phyloP scores from a whole-genome alignment of 1,140 invertebrate species.

The Glossosoma conforme region DNA sequence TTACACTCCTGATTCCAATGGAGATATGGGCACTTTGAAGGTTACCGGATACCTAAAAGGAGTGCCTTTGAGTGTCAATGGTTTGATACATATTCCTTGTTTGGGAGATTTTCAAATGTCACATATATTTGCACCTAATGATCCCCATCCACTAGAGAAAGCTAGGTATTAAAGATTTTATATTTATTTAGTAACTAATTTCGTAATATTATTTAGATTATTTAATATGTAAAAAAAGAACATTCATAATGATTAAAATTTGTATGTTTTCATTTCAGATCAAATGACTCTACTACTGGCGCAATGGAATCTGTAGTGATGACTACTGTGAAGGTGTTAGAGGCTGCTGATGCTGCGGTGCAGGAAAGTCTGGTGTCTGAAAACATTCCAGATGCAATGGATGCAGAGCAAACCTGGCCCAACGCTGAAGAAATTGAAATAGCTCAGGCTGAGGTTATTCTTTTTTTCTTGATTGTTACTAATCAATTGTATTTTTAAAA shows the following conservation, averaged over 20 bases:
- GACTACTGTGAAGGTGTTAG: slow-evolving; percentile 54
- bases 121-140: slow-evolving; percentile 67
- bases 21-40: slow-evolving; percentile 67
- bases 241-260: no score
- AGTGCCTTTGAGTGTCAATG: slow-evolving; percentile 76
- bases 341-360: slow-evolving; percentile 60
- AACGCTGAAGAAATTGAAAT: slow-evolving; percentile 83
- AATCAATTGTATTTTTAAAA: no score
- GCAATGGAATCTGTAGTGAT: not conserved
- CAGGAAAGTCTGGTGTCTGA: slow-evolving; percentile 76
- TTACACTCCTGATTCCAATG: slow-evolving; percentile 56
- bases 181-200: not conserved
- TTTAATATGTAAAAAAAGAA: no score
- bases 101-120: slow-evolving; percentile 89
- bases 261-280: not conserved
- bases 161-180: no score
- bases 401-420: slow-evolving; percentile 95
- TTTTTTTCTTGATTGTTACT: no score
- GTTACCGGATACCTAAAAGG: slow-evolving; percentile 83
- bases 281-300: not conserved
- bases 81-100: slow-evolving; percentile 83
- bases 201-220: no score
- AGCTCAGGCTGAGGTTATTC: slow-evolving; percentile 57
- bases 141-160: slow-evolving; percentile 69
- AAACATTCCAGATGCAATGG: slow-evolving; percentile 84